Conservation (phyloP, 2,888 invertebrate genomes). For the Unio delphinus region DNA sequence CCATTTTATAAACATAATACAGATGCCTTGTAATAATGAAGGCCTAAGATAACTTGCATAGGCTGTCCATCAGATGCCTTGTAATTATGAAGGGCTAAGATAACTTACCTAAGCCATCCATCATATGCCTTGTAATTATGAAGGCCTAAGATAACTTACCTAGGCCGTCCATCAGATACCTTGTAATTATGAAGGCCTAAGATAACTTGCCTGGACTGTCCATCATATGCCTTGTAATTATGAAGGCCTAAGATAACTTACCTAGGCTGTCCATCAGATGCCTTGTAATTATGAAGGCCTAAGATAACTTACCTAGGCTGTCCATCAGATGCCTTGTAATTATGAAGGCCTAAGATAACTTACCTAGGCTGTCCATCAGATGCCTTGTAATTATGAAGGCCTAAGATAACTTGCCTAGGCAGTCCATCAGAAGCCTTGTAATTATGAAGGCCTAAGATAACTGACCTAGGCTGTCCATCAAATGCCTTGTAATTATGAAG, state of each 20-base stretch:
- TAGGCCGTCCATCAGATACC: slow-evolving; percentile 29
- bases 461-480: no score
- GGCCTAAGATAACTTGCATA: slow-evolving; percentile 20
- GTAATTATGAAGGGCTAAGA: neutral
- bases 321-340: no score
- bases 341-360: no score
- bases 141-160: slow-evolving; percentile 16
- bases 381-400: no score
- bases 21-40: neutral
- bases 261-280: slow-evolving; percentile 34
- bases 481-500: no score
- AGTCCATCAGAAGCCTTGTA: no score
- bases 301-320: no score
- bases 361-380: no score
- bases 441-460: no score
- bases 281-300: neutral
- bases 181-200: slow-evolving; percentile 2
- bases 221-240: slow-evolving; percentile 17
- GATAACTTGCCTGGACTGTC: slow-evolving; percentile 32
- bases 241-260: slow-evolving; percentile 7
- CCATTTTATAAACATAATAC: no score
- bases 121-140: slow-evolving; percentile 16
- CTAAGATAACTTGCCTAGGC: no score
- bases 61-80: slow-evolving; percentile 27
- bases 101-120: slow-evolving; percentile 34